Conservation (phyloP, 2,113 vertebrate species). For the Recurvirostra avosetta region DNA sequence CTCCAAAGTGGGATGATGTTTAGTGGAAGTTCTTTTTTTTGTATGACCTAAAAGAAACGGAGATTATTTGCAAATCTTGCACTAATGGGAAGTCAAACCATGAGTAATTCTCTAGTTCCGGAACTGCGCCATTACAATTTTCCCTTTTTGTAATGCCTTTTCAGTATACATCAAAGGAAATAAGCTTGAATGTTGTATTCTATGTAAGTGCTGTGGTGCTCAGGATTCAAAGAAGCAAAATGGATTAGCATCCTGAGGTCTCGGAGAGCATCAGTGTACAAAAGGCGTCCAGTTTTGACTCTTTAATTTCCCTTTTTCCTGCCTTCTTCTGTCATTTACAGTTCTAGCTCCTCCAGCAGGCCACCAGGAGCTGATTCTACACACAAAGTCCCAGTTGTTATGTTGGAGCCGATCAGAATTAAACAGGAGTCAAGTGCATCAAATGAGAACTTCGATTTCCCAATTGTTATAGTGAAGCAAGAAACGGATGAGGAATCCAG, state of each 20-base stretch:
- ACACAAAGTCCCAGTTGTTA: slow-evolving; percentile 77
- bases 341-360: slow-evolving; percentile 79
- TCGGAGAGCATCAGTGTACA: neutral
- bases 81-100: neutral
- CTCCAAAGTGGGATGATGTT: neutral
- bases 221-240: neutral
- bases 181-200: neutral
- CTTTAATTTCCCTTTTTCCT: neutral
- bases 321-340: slow-evolving; percentile 3
- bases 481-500: slow-evolving; percentile 71
- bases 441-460: slow-evolving; percentile 78
- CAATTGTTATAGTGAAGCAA: slow-evolving; percentile 80
- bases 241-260: neutral
- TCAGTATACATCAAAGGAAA: neutral
- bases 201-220: neutral
- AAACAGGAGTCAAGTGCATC: slow-evolving; percentile 75
- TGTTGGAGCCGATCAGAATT: slow-evolving; percentile 79
- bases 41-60: neutral
- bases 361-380: slow-evolving; percentile 80
- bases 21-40: neutral
- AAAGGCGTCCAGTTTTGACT: neutral
- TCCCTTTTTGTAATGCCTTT: neutral
- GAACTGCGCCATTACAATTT: neutral
- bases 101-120: neutral
- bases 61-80: neutral